Base-by-base conservation (phyloP, 2,113 vertebrate species). In the Columba livia region DNA sequence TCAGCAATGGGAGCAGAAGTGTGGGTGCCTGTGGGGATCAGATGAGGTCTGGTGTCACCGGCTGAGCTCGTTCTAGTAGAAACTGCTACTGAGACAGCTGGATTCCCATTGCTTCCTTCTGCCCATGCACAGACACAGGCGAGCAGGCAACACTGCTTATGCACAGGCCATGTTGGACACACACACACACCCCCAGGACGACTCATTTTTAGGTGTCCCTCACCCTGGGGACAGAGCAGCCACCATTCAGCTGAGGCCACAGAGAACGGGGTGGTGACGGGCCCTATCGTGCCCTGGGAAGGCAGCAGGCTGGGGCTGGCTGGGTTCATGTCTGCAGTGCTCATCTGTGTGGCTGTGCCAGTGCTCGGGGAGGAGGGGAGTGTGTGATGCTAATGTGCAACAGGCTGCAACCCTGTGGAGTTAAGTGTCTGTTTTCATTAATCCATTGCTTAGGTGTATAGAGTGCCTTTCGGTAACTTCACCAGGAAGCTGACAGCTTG, bases 401-500 rank as follows among this genome's bases (percentile, higher is more conserved):
- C 18, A 38, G 80, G 91, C 86, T 93, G 95, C 95, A 47, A 97
- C 95, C 82, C 85, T 47, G 79, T 96, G 87, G 94, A 97, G 98
- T 98, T 97, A 98, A 97, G 89, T 98, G 97, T 98, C 97, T 98
- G 98, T 98, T 98, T 98, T 98, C 98, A 95, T 98, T 98, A 96
- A 98, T 97, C 97, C 98, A 97, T 98, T 98, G 98, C 98, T 98
- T 97, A 99, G 99, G 99, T 99, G 89, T 99, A 99, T 98, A 98
- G 97, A 98, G 98, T 98, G 97, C 98, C 99, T 98, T 98, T 98
- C 97, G 98, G 98, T 98, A 99, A 99, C 98, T 99, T 99, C 99
- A 99, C 98, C 98, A 98, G 96, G 97, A 99, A 98, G 98, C 98
- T 99, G 98, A 99, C 98, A 80, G 99, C 99, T 98, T 99, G 99